Evolutionary conservation across 2,888 invertebrate genomes (phyloP), one percentile per base, ranked within the genome.

Genomic region (Dynastes grantii): DNA sequence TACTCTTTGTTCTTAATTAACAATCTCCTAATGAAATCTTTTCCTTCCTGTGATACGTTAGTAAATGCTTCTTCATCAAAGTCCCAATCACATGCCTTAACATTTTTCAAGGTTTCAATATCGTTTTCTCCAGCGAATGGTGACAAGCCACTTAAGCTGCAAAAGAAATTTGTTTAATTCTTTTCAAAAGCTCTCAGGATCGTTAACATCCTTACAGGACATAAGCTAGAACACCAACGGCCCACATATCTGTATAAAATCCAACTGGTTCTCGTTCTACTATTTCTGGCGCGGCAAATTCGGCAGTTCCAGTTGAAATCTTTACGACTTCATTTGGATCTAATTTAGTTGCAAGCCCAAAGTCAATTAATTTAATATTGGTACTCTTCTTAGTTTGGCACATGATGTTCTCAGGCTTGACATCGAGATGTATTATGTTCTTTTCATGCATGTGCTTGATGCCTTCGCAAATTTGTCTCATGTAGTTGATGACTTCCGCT

Each of bases 211-310:
- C 97, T 95, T 90, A 97, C 95, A 99, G 91, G 58, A 99, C 98
- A 88, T 99, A 99, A 16, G 97, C 94, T n/a, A 99, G 92, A 1
- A 99, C 99, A 86, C 99, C 99, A 49, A 98, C 95, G 51, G 99
- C 98, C 99, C 99, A 99, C 99, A 99, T 99, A 88, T 99, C 99
- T 0, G 99, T 99, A 90, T 99, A 99, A 92, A 99, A 99, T 77
- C 99, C 99, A 80, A 99, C 99, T 0, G 99, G 97, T 88, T 99
- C 98, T 16, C 98, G 92, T 86, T 99, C 98, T 0, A 98, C 99
- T 81, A 99, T 98, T 92, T 99, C 99, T 0, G 99, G 99, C 61
- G 99, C 98, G 1, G 99, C 99, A 90, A 99, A 99, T 90, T 99
- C 99, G 0, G 99, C 99, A 0, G 99, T 99, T 79, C 99, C 99